Percentiles rank a stretch among this genome's conserved stretches.
phyloP scores from a whole-genome alignment of 2,888 invertebrate species.

The Dicyrtoma fusca region DNA sequence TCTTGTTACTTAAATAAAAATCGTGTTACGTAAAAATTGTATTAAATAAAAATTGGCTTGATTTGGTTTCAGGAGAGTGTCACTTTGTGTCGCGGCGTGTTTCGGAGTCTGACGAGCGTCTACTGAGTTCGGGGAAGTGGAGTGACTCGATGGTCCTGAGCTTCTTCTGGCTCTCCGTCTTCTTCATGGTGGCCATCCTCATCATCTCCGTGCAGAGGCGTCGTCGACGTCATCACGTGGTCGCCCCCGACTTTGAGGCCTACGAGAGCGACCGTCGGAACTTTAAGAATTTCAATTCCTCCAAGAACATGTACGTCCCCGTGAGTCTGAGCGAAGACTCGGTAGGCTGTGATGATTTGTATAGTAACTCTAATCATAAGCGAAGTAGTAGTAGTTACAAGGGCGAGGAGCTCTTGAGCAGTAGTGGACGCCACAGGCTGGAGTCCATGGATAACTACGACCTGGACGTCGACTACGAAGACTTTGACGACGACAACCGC shows the following conservation, averaged over 20 bases:
- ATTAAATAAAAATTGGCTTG: too few species aligned
- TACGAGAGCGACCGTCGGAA: constrained; percentile 4
- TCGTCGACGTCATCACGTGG: constrained; percentile 9
- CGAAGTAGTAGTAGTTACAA: background rate
- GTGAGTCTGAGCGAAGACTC: constrained; percentile 40
- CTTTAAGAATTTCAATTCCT: background rate
- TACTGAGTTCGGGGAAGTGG: constrained; percentile 42
- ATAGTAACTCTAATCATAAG: constrained; percentile 7
- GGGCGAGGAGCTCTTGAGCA: background rate
- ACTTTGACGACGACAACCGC: constrained; percentile 36
- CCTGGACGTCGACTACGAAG: constrained; percentile 42
- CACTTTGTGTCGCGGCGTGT: constrained; percentile 52
- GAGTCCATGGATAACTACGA: constrained; percentile 8
- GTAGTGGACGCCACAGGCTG: too few species aligned
- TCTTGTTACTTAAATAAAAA: constrained; percentile 24
- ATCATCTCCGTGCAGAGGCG: constrained; percentile 41
- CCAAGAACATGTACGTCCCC: constrained; percentile 34
- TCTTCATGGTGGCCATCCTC: constrained; percentile 45
- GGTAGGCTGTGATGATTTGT: constrained; percentile 19
- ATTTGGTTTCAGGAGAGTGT: constrained; percentile 50
- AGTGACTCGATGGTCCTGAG: constrained; percentile 48
- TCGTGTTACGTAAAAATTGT: too few species aligned
- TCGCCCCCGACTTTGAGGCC: constrained; percentile 12
- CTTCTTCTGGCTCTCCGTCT: constrained; percentile 52
- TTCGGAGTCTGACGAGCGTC: constrained; percentile 50